A percentile compares a stretch with the other conserved stretches of the same genome.
phyloP scores from a whole-genome alignment of 2,888 invertebrate species.

The Dasypogon diadema region DNA sequence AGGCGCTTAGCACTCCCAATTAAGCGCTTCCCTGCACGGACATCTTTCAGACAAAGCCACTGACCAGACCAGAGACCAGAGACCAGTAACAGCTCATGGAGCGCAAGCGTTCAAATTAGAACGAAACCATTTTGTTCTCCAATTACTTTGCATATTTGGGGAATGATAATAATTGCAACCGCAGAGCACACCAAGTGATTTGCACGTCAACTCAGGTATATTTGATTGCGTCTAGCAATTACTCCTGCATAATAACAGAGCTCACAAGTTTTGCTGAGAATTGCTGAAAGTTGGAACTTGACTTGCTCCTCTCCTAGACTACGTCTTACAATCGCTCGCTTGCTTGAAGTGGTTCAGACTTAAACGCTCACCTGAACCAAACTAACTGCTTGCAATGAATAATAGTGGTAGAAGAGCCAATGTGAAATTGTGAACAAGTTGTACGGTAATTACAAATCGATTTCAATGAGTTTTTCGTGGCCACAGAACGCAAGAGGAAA shows the following conservation, averaged over 20 bases:
- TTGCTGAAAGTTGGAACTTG: constrained; percentile 36
- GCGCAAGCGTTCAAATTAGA: neutral
- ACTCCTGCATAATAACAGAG: constrained; percentile 46
- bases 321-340: constrained; percentile 16
- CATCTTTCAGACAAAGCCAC: neutral
- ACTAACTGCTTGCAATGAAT: constrained; percentile 27
- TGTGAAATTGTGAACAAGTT: constrained; percentile 36
- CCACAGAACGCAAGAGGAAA: constrained; percentile 24
- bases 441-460: constrained; percentile 49
- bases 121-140: constrained; percentile 11
- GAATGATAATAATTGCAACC: constrained; percentile 36
- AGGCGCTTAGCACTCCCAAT: too few species aligned
- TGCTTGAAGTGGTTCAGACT: neutral
- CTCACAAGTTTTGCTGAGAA: constrained; percentile 33
- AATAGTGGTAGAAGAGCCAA: constrained; percentile 27
- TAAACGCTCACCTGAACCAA: constrained; percentile 2
- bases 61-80: neutral
- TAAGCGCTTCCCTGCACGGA: too few species aligned
- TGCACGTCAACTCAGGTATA: constrained; percentile 48
- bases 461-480: constrained; percentile 47
- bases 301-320: constrained; percentile 29
- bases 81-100: neutral
- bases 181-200: constrained; percentile 33
- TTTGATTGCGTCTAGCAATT: constrained; percentile 49
- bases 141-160: constrained; percentile 46